Evolutionary conservation across 2,797 vertebrate genomes (phyloP), one percentile per base, ranked within the genome.

Genomic region (Takifugu rubripes): DNA sequence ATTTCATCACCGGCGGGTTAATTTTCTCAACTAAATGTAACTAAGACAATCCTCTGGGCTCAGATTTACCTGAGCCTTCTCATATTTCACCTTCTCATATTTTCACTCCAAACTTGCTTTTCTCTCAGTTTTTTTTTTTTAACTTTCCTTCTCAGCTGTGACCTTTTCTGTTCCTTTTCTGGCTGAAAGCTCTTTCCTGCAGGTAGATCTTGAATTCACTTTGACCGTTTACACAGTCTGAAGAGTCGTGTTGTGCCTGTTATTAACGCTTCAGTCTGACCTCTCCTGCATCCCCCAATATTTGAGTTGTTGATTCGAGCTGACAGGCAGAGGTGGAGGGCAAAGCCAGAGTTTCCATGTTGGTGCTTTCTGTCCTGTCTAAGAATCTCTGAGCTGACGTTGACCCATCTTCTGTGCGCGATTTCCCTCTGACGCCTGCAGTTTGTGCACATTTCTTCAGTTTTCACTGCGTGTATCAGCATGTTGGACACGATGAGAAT

Each of bases 381-480:
- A 56, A 79, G 74, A 78, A 82, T 84, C 76, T 88, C 83, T 59
- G 72, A 87, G 78, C 64, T 82, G 85, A 84, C 84, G 81, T 83
- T 85, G 87, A 74, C 69, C 84, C 75, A 60, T 70, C 54, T 48
- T 72, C 47, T 56, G 49, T 66, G 67, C 73, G 74, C 81, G 75
- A 84, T 68, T 74, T 70, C 54, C 79, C 64, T 77, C 74, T 61
- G 78, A 87, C 83, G 88, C 82, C 82, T 88, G 86, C 81, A 12
- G 76, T 84, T 82, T 77, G 68, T 79, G 77, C 70, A 65, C 24
- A 64, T 83, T 74, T 17, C 54, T 71, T 79, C 42, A 27, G 70
- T 82, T 81, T 70, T 66, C 63, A 61, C 60, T 59, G 75, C 72
- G 70, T 74, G 75, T 75, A 63, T 71, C 66, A 85, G 89, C 88